These are phyloP conservation scores for Halcyon smyrnensis DNA, from an alignment of 2,797 vertebrate species.

Conservation along the genomic window DNA sequence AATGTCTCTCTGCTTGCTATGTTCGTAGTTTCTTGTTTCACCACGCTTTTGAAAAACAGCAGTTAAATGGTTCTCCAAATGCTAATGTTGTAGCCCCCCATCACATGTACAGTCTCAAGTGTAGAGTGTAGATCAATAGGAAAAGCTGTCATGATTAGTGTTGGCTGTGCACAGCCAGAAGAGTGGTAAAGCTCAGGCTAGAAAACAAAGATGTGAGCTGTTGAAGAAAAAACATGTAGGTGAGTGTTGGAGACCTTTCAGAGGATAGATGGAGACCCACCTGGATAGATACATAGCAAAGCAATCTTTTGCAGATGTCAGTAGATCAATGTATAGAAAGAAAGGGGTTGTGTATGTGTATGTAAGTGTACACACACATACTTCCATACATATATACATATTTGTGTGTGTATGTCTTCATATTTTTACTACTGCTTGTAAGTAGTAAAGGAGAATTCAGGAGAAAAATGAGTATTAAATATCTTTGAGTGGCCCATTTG, in stretches of 20 bases:
- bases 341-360: background rate
- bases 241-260: background rate
- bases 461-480: background rate
- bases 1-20: background rate
- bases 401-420: background rate
- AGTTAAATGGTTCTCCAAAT: background rate
- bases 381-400: background rate
- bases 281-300: background rate
- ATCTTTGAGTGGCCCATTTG: background rate
- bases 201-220: background rate
- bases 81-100: background rate
- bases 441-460: background rate
- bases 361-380: background rate
- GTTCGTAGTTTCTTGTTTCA: background rate
- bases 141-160: background rate
- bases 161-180: background rate
- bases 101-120: background rate
- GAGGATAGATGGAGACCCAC: background rate
- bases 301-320: background rate
- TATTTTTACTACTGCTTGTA: background rate
- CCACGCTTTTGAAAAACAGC: background rate
- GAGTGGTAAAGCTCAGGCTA: background rate
- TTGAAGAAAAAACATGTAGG: background rate
- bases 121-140: background rate
- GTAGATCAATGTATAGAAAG: background rate